Evolutionary conservation across 2,113 vertebrate genomes (phyloP).

Genomic region (Galemys pyrenaicus): DNA sequence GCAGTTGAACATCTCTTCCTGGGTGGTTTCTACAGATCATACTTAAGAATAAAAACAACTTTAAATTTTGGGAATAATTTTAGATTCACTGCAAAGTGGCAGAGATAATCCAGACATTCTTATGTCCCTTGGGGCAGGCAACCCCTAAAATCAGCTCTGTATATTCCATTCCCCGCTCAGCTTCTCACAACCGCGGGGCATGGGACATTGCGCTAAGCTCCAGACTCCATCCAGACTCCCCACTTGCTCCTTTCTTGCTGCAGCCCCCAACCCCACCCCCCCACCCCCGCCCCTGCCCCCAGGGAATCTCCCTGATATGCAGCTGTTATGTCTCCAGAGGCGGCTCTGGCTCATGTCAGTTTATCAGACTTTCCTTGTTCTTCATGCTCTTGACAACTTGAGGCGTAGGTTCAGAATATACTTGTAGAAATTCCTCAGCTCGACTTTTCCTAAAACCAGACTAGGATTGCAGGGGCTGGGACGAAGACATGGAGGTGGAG

Average conservation of each 20-base stretch:
- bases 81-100: neutral
- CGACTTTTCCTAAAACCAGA: neutral
- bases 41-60: neutral
- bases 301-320: accelerated
- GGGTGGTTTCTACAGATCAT: neutral
- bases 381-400: neutral
- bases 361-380: neutral
- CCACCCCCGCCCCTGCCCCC: too few species aligned
- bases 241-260: accelerated
- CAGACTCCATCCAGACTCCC: neutral
- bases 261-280: too few species aligned
- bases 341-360: neutral
- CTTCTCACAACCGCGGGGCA: neutral
- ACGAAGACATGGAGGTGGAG: too few species aligned
- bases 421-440: neutral
- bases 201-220: accelerated
- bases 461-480: accelerated
- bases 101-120: neutral
- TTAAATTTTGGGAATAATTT: neutral
- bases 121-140: neutral
- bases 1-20: neutral
- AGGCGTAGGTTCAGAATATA: neutral
- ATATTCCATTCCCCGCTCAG: accelerated
- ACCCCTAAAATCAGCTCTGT: neutral
- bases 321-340: too few species aligned